Percentiles rank a stretch among this genome's conserved stretches.
Conservation (phyloP, 2,113 vertebrate genomes). For the Cebidichthys violaceus region DNA sequence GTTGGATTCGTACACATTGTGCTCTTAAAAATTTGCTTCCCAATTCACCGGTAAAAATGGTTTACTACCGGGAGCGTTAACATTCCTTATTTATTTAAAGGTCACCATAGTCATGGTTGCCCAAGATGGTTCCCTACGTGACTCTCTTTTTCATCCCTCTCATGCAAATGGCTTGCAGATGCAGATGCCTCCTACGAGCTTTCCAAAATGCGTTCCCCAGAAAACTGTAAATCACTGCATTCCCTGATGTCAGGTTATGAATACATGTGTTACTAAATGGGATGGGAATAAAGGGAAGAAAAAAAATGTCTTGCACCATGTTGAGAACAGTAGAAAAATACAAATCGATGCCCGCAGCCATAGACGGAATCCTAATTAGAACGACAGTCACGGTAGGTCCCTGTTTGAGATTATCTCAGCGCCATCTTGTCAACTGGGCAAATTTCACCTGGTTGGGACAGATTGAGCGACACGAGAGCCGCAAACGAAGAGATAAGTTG, state of each 20-base stretch:
- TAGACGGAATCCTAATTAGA: slow-evolving; percentile 74
- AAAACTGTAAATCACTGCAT: slow-evolving; percentile 78
- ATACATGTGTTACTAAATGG: slow-evolving; percentile 71
- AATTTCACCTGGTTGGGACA: slow-evolving; percentile 66
- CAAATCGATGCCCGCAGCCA: slow-evolving; percentile 55
- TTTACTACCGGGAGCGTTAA: not conserved
- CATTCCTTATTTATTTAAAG: slow-evolving; percentile 45
- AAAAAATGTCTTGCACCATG: not conserved
- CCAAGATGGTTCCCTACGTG: slow-evolving; percentile 17
- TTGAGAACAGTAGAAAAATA: slow-evolving; percentile 61
- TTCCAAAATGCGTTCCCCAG: slow-evolving; percentile 72
- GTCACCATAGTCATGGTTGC: slow-evolving; percentile 23
- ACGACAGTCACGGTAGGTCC: slow-evolving; percentile 59
- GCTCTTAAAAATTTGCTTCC: not conserved
- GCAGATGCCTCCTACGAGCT: slow-evolving; percentile 61
- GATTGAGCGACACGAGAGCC: slow-evolving; percentile 52
- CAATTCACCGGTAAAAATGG: slow-evolving; percentile 7
- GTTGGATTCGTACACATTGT: not conserved
- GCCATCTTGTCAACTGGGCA: slow-evolving; percentile 75
- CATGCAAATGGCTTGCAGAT: slow-evolving; percentile 79
- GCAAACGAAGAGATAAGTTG: slow-evolving; percentile 66
- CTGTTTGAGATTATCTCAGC: slow-evolving; percentile 72
- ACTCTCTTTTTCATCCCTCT: slow-evolving; percentile 55
- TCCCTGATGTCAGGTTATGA: slow-evolving; percentile 76
- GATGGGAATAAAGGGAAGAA: slow-evolving; percentile 17